Percentiles rank a stretch among this genome's conserved stretches.
Evolutionary conservation across 23 tunicate genomes (phyloP).

Genomic region (Styela clava): DNA sequence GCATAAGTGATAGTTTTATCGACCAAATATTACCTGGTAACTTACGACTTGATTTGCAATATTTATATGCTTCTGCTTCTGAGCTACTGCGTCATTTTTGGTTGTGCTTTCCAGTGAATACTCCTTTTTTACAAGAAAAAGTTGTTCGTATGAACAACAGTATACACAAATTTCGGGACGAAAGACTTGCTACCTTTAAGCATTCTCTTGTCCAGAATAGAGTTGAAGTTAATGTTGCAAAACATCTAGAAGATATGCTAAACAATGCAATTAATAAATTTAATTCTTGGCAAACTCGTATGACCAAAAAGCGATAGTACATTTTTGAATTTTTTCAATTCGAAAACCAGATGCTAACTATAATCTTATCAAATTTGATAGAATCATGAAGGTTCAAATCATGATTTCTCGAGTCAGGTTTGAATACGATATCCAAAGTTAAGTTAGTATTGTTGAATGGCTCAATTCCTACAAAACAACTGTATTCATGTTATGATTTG

Average conservation of each 20-base stretch:
- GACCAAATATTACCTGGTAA: conserved; percentile 52
- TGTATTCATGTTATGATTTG: too few species aligned
- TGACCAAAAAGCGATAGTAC: conserved; percentile 26
- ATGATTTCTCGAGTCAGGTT: too few species aligned
- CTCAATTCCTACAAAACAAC: too few species aligned
- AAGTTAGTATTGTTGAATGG: too few species aligned
- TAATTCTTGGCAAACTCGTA: conserved; percentile 55
- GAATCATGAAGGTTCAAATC: too few species aligned
- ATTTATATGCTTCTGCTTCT: conserved; percentile 53
- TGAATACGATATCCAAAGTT: too few species aligned
- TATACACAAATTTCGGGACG: conserved; percentile 58
- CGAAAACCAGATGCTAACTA: too few species aligned
- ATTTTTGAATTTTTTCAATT: background rate
- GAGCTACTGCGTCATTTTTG: conserved; percentile 89
- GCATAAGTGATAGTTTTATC: conserved; percentile 24
- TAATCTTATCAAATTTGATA: too few species aligned
- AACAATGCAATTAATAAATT: conserved; percentile 43
- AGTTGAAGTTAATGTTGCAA: conserved; percentile 60
- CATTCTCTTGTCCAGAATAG: conserved; percentile 45
- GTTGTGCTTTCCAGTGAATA: conserved; percentile 84
- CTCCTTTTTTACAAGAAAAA: conserved; percentile 44
- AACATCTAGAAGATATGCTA: conserved; percentile 78
- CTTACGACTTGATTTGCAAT: conserved; percentile 55
- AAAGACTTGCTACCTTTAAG: conserved; percentile 45
- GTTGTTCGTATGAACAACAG: conserved; percentile 62